Evolutionary conservation across 2,888 invertebrate genomes (phyloP).

Genomic region (Junonia oenone): DNA sequence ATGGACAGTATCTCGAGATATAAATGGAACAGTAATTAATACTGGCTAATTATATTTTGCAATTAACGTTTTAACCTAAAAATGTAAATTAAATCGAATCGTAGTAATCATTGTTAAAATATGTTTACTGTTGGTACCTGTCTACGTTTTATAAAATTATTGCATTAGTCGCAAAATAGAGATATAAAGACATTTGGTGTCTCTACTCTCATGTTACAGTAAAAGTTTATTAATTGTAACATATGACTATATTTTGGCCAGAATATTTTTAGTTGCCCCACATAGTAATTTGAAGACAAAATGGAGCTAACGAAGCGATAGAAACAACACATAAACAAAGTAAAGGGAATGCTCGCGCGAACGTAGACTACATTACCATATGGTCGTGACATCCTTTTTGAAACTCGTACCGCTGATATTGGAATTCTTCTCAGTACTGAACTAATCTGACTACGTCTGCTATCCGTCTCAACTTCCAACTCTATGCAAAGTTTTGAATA

Average conservation of each 20-base stretch:
- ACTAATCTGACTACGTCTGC: conserved; percentile 51
- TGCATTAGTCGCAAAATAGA: no score
- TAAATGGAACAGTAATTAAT: not conserved
- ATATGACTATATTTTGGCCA: no score
- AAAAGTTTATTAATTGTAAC: no score
- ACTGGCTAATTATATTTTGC: not conserved
- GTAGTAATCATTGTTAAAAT: not conserved
- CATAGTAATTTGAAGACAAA: no score
- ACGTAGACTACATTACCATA: conserved; percentile 55
- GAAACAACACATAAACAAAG: not conserved
- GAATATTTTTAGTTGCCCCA: no score
- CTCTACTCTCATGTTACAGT: no score
- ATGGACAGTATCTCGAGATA: not conserved
- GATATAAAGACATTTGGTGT: no score
- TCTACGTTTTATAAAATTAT: no score
- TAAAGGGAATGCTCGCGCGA: conserved; percentile 4
- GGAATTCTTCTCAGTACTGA: conserved; percentile 72
- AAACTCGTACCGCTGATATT: conserved; percentile 52
- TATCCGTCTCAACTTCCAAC: conserved; percentile 52
- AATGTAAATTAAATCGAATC: no score
- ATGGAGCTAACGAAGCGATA: not conserved
- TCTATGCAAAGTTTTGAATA: conserved; percentile 45
- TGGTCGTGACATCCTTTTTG: not conserved
- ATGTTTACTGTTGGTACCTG: no score
- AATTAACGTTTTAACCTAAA: no score